A percentile compares a stretch with the other conserved stretches of the same genome.
phyloP scores from a whole-genome alignment of 1,140 invertebrate genomes.

The Lordiphosa mommai region DNA sequence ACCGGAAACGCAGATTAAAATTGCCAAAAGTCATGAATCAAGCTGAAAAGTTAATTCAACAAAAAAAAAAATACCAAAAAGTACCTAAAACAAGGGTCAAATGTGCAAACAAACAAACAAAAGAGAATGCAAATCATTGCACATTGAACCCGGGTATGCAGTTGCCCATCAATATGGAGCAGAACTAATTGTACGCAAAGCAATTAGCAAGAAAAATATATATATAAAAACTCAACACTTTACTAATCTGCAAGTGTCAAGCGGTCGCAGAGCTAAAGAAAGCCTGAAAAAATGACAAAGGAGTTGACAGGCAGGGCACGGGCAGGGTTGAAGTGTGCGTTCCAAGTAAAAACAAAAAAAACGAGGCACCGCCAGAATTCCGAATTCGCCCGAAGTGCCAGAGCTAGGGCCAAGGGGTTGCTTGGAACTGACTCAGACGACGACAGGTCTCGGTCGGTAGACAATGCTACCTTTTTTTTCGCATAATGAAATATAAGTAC shows the following conservation, averaged over 20 bases:
- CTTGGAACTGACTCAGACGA: conserved; percentile 45
- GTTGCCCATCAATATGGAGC: conserved; percentile 55
- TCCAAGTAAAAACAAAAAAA: conserved; percentile 43
- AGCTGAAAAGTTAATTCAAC: conserved; percentile 68
- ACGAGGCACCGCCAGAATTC: conserved; percentile 49
- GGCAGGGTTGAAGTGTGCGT: conserved; percentile 69
- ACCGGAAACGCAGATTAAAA: conserved; percentile 59
- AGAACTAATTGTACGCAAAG: conserved; percentile 60
- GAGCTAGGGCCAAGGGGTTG: conserved; percentile 41
- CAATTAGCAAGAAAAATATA: conserved; percentile 70
- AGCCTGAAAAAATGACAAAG: conserved; percentile 40
- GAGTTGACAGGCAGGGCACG: conserved; percentile 56
- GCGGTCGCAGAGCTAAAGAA: conserved; percentile 35
- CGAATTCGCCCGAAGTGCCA: conserved; percentile 55
- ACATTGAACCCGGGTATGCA: conserved; percentile 20
- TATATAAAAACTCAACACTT: conserved; percentile 60
- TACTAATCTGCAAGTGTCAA: conserved; percentile 76
- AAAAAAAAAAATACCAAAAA: conserved; percentile 22
- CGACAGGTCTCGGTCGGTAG: conserved; percentile 52
- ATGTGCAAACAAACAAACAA: conserved; percentile 45
- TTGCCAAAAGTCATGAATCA: conserved; percentile 73
- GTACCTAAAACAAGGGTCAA: conserved; percentile 26
- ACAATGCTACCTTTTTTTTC: conserved; percentile 49
- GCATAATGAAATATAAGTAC: conserved; percentile 75
- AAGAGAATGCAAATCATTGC: conserved; percentile 68